Evolutionary conservation across 2,113 vertebrate species (phyloP), one percentile per base, ranked within the genome.

Genomic region (Labrus mixtus): DNA sequence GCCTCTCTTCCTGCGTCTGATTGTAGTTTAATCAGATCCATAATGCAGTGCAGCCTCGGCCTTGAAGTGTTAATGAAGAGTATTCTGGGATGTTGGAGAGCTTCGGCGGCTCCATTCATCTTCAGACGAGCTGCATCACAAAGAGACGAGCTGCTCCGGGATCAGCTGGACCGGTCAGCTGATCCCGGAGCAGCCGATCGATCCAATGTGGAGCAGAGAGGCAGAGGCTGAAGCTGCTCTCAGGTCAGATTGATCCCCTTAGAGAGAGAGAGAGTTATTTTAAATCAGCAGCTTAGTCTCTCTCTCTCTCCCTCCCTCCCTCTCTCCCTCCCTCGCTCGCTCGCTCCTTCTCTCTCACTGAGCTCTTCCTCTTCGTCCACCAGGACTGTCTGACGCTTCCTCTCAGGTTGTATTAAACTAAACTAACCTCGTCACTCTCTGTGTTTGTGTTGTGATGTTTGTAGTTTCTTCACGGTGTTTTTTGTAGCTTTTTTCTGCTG

Each of bases 11-110:
- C 63, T 75, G 70, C 68, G 23, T 71, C 29, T 64, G 43, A 45
- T 10, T 51, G 41, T 8, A 29, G 23, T 8, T 2, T 13, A 75
- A 77, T 43, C 33, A 75, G 79, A 91, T 92, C 85, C 89, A 93
- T 92, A 89, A 93, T 91, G 87, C 83, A 90, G 56, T 80, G 88
- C 83, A 23, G 0, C 29, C 8, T 1, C 8, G 70, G 81, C 91
- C 91, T 94, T 94, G 92, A 93, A 93, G 89, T 93, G 93, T 86
- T 92, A 93, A 94, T 94, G 88, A 92, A 37, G 72, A 71, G 70
- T 72, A 87, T 91, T 90, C 68, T 88, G 85, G 82, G 86, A 71
- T 71, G 58, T 45, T 72, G 79, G 54, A 78, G 86, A 76, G 78
- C 64, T 7, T 51, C 19, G 1, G 68, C 84, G n/a, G 76, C 74